Percentiles rank a stretch among this genome's conserved stretches.
Evolutionary conservation across 2,113 vertebrate species (phyloP).

Genomic region (Vidua chalybeata): DNA sequence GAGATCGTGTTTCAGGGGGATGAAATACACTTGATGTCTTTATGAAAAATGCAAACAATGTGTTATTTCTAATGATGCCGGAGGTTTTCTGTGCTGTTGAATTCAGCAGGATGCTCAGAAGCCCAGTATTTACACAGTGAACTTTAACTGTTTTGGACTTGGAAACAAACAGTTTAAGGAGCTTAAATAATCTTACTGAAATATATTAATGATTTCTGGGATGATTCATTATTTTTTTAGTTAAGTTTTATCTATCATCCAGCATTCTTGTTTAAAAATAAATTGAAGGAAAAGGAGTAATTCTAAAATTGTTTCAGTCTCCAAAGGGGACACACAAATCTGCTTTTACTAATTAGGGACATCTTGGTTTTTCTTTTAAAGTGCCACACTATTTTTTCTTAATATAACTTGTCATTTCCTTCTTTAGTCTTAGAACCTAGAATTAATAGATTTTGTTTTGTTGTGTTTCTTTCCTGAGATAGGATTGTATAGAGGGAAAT

Average conservation of each 20-base stretch:
- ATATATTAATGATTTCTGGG: background rate
- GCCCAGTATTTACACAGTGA: background rate
- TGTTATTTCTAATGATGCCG: slow-evolving; percentile 19
- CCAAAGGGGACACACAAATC: background rate
- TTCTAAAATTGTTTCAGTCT: background rate
- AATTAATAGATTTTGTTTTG: slow-evolving; percentile 44
- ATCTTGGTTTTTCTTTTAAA: background rate
- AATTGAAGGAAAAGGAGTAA: background rate
- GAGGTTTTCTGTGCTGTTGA: background rate
- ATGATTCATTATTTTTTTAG: background rate
- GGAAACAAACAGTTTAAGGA: background rate
- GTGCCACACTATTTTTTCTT: slow-evolving; percentile 4
- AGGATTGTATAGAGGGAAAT: slow-evolving; percentile 59
- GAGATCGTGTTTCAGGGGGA: slow-evolving; percentile 41
- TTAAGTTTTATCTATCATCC: background rate
- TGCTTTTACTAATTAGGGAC: background rate
- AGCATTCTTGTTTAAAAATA: background rate
- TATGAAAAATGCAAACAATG: slow-evolving; percentile 67
- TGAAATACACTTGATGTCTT: slow-evolving; percentile 54
- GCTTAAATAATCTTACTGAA: background rate
- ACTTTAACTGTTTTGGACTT: background rate
- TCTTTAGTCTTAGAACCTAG: slow-evolving; percentile 19
- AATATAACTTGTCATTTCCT: slow-evolving; percentile 47
- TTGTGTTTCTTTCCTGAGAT: slow-evolving; percentile 49
- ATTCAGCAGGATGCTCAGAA: background rate